Percentiles rank a stretch among this genome's conserved stretches.
Conservation (phyloP, 2,797 vertebrate species). For the Pachyuromys duprasi region DNA sequence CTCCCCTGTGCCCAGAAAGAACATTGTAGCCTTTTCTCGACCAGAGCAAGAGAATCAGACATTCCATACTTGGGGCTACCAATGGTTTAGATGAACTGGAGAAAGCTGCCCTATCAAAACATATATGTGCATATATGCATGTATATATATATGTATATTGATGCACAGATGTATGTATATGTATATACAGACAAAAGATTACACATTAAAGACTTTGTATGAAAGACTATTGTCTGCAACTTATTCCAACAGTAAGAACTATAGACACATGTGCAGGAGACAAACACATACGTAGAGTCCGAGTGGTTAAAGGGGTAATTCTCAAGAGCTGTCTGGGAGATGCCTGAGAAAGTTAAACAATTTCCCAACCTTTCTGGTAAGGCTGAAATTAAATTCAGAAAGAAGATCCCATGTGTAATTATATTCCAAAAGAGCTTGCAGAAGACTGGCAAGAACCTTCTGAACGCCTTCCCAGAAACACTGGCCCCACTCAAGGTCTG, state of each 20-base stretch:
- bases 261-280: neutral
- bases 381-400: slow-evolving; percentile 41
- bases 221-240: neutral
- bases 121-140: too few species aligned
- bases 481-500: neutral
- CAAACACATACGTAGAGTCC: neutral
- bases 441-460: neutral
- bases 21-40: neutral
- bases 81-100: neutral
- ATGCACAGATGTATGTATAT: too few species aligned
- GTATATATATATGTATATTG: too few species aligned
- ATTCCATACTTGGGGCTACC: neutral
- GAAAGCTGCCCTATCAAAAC: neutral
- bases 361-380: slow-evolving; percentile 37
- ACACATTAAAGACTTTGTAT: neutral
- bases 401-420: neutral
- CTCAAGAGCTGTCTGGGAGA: neutral
- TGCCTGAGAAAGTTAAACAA: neutral
- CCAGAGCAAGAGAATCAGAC: neutral
- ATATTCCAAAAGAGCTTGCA: neutral
- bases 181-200: neutral
- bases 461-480: slow-evolving; percentile 51
- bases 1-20: slow-evolving; percentile 4
- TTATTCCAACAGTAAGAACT: neutral
- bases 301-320: neutral